Percentiles rank a stretch among this genome's conserved stretches.
These are phyloP conservation scores for Cheilosia urbana DNA, from an alignment of 2,888 invertebrate genomes.

Conservation along the genomic window DNA sequence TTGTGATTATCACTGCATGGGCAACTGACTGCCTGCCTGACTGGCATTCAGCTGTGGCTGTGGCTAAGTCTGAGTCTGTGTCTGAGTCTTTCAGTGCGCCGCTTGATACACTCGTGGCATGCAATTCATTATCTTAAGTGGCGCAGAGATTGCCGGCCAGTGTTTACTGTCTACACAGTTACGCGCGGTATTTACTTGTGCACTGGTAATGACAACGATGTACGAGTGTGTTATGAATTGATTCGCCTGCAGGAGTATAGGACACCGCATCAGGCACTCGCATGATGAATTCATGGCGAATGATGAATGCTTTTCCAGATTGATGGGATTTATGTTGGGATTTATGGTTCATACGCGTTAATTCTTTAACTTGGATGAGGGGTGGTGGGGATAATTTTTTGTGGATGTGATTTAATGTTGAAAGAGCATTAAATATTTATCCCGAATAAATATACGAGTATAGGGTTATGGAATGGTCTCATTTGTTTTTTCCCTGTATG, in stretches of 20 bases:
- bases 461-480: no score
- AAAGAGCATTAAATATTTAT: background rate
- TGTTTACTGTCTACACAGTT: conserved; percentile 37
- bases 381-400: background rate
- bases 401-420: conserved; percentile 6
- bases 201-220: conserved; percentile 25
- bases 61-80: background rate
- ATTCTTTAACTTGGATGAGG: conserved; percentile 6
- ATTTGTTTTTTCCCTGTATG: no score
- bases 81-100: background rate
- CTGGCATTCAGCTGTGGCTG: background rate
- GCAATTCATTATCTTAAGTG: conserved; percentile 74
- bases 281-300: conserved; percentile 35
- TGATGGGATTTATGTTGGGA: conserved; percentile 59
- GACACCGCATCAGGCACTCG: background rate
- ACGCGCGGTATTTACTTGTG: conserved; percentile 11
- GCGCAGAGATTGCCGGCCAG: conserved; percentile 48
- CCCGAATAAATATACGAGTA: no score
- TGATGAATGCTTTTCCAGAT: conserved; percentile 48
- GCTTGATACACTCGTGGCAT: conserved; percentile 40
- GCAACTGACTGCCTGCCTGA: conserved; percentile 38
- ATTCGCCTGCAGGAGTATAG: conserved; percentile 14
- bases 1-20: conserved; percentile 61
- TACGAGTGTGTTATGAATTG: conserved; percentile 38
- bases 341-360: conserved; percentile 51